These are phyloP conservation scores for Thamnophis elegans DNA, from an alignment of 2,797 vertebrate species.

Conservation along the genomic window DNA sequence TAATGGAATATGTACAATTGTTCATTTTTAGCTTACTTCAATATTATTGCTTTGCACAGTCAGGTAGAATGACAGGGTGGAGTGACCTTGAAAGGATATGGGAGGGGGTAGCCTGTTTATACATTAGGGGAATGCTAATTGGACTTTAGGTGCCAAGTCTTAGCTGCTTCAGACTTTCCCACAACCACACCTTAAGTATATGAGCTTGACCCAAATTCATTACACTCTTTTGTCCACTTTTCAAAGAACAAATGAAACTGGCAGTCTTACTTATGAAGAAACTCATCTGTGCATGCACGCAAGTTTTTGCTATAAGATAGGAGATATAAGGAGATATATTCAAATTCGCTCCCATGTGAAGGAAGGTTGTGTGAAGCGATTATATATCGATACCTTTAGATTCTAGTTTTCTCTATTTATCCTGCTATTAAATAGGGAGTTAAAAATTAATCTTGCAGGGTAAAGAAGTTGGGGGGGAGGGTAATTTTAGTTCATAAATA, in stretches of 20 bases:
- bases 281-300: neutral
- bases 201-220: slow-evolving; percentile 59
- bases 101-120: slow-evolving; percentile 59
- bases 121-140: slow-evolving; percentile 59
- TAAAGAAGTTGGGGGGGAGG: neutral
- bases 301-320: too few species aligned
- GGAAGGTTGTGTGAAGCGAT: neutral
- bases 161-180: slow-evolving; percentile 59
- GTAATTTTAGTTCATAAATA: neutral
- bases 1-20: neutral
- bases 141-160: slow-evolving; percentile 50
- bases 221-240: slow-evolving; percentile 48
- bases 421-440: neutral
- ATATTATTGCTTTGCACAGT: slow-evolving; percentile 49
- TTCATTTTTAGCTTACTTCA: neutral
- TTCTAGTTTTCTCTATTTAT: neutral
- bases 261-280: slow-evolving; percentile 28
- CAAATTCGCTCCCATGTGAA: slow-evolving; percentile 54
- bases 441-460: neutral
- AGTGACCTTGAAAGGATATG: slow-evolving; percentile 55
- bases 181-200: slow-evolving; percentile 56
- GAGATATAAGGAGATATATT: slow-evolving; percentile 64
- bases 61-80: slow-evolving; percentile 48
- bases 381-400: neutral
- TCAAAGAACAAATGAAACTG: slow-evolving; percentile 51